Evolutionary conservation across 2,113 vertebrate genomes (phyloP).

Genomic region (Microtus ochrogaster): DNA sequence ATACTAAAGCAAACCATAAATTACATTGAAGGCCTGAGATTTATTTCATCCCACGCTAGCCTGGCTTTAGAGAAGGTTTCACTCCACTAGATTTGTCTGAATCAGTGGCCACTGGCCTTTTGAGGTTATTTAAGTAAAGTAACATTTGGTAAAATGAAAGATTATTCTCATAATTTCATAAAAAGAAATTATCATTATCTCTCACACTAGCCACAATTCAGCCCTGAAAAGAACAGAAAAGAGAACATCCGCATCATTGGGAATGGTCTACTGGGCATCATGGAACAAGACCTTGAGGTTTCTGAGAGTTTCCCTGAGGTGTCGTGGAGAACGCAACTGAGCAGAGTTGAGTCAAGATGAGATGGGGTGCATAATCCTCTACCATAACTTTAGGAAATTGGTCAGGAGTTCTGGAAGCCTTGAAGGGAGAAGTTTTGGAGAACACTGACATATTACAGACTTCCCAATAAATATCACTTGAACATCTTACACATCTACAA

Average conservation of each 20-base stretch:
- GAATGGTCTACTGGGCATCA: neutral
- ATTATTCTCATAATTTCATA: neutral
- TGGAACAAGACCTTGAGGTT: neutral
- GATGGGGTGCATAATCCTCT: neutral
- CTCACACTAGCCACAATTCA: neutral
- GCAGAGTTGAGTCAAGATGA: neutral
- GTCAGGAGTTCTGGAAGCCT: neutral
- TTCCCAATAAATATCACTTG: neutral
- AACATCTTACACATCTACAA: neutral
- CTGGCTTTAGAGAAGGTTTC: neutral
- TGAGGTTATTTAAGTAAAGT: neutral
- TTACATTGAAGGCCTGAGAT: neutral
- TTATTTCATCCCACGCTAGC: neutral
- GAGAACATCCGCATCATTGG: neutral
- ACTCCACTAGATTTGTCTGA: neutral
- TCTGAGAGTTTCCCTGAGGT: neutral
- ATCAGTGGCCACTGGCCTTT: neutral
- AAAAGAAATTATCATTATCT: neutral
- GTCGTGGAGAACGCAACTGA: neutral
- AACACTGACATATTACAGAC: neutral
- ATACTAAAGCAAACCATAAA: neutral
- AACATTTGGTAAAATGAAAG: constrained; percentile 24
- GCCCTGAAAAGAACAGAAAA: neutral
- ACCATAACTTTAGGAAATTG: neutral
- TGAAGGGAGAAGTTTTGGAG: neutral